phyloP scores from a whole-genome alignment of 2,113 vertebrate species.

The Ageneiosus marmoratus region DNA sequence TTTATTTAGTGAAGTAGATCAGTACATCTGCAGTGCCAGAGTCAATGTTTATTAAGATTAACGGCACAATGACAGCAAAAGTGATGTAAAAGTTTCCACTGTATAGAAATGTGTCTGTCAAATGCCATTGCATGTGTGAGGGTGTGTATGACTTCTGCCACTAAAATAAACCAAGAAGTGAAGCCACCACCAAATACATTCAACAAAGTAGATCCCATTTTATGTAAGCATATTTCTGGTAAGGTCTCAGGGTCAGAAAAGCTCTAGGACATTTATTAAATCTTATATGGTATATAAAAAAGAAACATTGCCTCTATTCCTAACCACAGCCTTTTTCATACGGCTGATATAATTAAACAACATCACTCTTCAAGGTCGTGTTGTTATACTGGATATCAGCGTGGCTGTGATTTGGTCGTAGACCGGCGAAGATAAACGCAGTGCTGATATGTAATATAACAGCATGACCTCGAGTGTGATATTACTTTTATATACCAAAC shows the following conservation, averaged over 20 bases:
- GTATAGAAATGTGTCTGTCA: background rate
- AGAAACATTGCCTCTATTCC: background rate
- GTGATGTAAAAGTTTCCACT: slow-evolving; percentile 18
- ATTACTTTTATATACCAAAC: too few relatives aligned
- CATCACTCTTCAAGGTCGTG: too few relatives aligned
- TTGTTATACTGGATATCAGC: too few relatives aligned
- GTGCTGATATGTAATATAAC: too few relatives aligned
- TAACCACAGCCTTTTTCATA: background rate
- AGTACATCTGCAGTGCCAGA: background rate
- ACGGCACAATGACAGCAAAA: slow-evolving; percentile 2
- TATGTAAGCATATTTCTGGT: background rate
- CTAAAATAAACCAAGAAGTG: background rate
- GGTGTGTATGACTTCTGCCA: background rate
- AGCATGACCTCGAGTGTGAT: too few relatives aligned
- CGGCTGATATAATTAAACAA: background rate
- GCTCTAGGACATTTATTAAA: background rate
- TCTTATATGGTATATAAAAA: background rate
- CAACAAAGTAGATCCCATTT: background rate
- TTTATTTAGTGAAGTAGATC: slow-evolving; percentile 18
- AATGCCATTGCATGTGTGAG: background rate
- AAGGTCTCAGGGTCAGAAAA: background rate
- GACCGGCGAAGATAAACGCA: too few relatives aligned
- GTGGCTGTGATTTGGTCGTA: too few relatives aligned
- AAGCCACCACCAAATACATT: background rate
- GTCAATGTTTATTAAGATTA: slow-evolving; percentile 25